Conservation (phyloP, 2,888 invertebrate species). For the Asteroscopus sphinx region DNA sequence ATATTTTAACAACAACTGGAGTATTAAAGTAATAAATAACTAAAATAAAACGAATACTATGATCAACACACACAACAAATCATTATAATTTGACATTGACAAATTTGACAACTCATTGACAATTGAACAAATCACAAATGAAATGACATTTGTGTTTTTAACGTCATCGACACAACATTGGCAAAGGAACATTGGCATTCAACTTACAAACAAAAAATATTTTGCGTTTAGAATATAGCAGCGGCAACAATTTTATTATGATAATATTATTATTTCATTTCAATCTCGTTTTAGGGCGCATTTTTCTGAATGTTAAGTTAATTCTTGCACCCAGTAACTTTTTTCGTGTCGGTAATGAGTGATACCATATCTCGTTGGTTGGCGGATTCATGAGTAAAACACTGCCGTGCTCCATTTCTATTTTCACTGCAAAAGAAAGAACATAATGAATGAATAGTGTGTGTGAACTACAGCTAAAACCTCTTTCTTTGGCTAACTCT, state of each 20-base stretch:
- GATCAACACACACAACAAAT: constrained; percentile 54
- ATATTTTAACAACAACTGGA: constrained; percentile 21
- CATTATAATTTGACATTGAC: constrained; percentile 41
- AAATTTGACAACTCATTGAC: constrained; percentile 5
- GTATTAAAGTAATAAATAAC: constrained; percentile 18
- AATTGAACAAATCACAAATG: too few relatives aligned
- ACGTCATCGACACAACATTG: constrained; percentile 34
- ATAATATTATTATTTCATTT: neutral
- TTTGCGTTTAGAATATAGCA: neutral
- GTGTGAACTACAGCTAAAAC: too few relatives aligned
- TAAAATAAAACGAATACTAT: constrained; percentile 26
- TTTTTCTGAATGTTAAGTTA: constrained; percentile 92
- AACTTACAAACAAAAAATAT: constrained; percentile 10
- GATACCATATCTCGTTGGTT: constrained; percentile 93
- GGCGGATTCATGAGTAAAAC: constrained; percentile 92
- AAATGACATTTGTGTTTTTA: constrained; percentile 56
- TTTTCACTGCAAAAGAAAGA: constrained; percentile 83
- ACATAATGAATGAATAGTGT: neutral
- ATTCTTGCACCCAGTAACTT: constrained; percentile 88
- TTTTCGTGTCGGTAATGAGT: constrained; percentile 91
- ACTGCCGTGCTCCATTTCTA: constrained; percentile 91
- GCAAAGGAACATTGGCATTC: constrained; percentile 44
- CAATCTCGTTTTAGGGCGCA: constrained; percentile 53
- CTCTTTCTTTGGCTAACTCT: too few relatives aligned
- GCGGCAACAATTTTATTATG: too few relatives aligned